phyloP scores from a whole-genome alignment of 2,888 invertebrate genomes.

The Acanthopleura granulata region DNA sequence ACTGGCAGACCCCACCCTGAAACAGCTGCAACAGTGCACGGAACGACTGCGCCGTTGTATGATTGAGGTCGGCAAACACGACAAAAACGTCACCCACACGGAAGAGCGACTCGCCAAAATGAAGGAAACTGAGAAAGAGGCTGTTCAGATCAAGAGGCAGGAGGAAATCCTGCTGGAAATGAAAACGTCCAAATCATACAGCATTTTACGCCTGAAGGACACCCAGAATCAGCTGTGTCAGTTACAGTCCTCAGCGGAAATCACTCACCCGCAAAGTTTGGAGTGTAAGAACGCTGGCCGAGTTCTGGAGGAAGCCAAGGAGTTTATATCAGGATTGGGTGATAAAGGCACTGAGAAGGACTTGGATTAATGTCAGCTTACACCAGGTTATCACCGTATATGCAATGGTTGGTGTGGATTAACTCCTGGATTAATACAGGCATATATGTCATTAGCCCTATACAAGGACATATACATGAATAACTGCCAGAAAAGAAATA shows the following conservation, averaged over 20 bases:
- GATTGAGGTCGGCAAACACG: conserved; percentile 5
- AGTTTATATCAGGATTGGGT: neutral
- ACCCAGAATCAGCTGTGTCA: neutral
- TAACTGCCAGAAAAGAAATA: too few species aligned
- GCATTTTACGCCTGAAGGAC: conserved; percentile 11
- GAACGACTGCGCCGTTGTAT: neutral
- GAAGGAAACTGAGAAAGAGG: neutral
- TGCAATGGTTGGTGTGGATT: too few species aligned
- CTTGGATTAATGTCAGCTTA: too few species aligned
- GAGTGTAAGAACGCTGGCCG: neutral
- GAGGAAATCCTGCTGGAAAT: conserved; percentile 4
- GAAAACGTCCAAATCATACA: conserved; percentile 10
- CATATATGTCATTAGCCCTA: too few species aligned
- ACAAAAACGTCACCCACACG: neutral
- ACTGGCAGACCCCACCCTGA: neutral
- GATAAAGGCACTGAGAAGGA: neutral
- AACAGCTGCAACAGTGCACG: neutral
- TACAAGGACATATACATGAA: too few species aligned
- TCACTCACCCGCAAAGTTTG: neutral
- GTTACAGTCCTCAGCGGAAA: neutral
- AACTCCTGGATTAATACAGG: too few species aligned
- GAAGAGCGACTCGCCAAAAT: neutral
- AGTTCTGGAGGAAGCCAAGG: neutral
- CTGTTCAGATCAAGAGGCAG: neutral
- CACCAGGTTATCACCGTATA: too few species aligned